Percentiles rank a stretch among this genome's conserved stretches.
Evolutionary conservation across 2,113 vertebrate species (phyloP).

Genomic region (Casuarius casuarius): DNA sequence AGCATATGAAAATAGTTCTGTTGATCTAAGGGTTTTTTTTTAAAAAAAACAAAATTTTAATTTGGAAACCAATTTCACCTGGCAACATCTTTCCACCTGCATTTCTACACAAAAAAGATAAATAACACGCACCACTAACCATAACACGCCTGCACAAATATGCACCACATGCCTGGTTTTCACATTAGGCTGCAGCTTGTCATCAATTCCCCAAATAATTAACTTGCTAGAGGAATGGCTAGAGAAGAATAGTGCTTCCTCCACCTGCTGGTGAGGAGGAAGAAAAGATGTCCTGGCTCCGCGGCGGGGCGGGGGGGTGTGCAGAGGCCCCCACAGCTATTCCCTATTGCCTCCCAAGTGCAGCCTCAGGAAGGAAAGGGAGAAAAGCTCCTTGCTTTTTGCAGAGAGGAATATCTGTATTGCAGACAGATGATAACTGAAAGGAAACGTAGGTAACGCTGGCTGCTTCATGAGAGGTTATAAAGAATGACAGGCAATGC

Average conservation of each 20-base stretch:
- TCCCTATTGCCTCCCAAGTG: neutral
- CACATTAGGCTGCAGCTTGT: constrained; percentile 24
- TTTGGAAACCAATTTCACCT: neutral
- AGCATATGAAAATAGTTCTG: neutral
- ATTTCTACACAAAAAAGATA: neutral
- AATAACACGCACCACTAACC: neutral
- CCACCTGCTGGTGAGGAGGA: constrained; percentile 68
- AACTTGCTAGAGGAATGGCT: neutral
- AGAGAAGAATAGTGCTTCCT: constrained; percentile 66
- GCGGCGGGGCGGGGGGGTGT: neutral
- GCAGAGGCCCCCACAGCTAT: neutral
- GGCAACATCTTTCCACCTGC: neutral
- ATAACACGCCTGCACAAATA: neutral
- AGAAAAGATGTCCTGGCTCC: constrained; percentile 8
- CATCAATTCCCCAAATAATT: constrained; percentile 52
- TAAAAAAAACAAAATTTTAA: neutral
- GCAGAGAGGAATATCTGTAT: neutral
- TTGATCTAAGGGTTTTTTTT: neutral
- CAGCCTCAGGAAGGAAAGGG: neutral
- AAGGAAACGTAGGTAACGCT: neutral
- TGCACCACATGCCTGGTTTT: neutral
- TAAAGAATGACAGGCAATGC: rapidly evolving
- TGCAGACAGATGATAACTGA: neutral
- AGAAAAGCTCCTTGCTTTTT: neutral
- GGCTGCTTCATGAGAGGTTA: neutral